These are phyloP conservation scores for Acanthaster planci DNA, from an alignment of 35 echinoderm and acorn worm species.

Conservation along the genomic window DNA sequence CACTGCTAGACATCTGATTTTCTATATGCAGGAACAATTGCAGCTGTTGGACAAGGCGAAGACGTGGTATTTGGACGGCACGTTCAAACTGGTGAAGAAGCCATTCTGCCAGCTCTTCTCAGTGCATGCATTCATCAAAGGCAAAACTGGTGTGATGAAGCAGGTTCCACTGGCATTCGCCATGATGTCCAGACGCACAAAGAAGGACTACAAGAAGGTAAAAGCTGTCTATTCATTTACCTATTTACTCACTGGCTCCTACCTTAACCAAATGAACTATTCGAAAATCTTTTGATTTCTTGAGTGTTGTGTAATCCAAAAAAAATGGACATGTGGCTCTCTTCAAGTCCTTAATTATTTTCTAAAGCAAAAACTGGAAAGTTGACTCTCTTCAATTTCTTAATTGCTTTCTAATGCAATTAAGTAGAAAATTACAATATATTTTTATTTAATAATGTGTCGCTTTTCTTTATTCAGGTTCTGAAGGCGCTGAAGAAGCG, in stretches of 20 bases:
- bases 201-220: slow-evolving; percentile 52
- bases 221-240: too few species aligned
- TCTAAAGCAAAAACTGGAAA: not conserved
- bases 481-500: slow-evolving; percentile 10
- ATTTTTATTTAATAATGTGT: not conserved
- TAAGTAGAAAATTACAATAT: not conserved
- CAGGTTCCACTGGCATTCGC: slow-evolving; percentile 56
- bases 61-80: slow-evolving; percentile 62
- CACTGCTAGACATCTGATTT: slow-evolving; percentile 36
- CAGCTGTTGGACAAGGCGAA: slow-evolving; percentile 42
- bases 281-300: not conserved
- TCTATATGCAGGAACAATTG: slow-evolving; percentile 40
- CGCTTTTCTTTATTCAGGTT: not conserved
- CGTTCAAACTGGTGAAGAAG: slow-evolving; percentile 50
- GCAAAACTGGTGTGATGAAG: slow-evolving; percentile 14
- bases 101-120: slow-evolving; percentile 61
- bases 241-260: too few species aligned
- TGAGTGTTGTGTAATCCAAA: not conserved
- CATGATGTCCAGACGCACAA: slow-evolving; percentile 45
- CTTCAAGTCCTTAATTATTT: not conserved
- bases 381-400: not conserved
- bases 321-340: too few species aligned
- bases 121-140: slow-evolving; percentile 52
- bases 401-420: not conserved
- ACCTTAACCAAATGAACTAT: too few species aligned